These are phyloP conservation scores for Elachura formosa DNA, from an alignment of 2,113 vertebrate genomes.

Conservation along the genomic window DNA sequence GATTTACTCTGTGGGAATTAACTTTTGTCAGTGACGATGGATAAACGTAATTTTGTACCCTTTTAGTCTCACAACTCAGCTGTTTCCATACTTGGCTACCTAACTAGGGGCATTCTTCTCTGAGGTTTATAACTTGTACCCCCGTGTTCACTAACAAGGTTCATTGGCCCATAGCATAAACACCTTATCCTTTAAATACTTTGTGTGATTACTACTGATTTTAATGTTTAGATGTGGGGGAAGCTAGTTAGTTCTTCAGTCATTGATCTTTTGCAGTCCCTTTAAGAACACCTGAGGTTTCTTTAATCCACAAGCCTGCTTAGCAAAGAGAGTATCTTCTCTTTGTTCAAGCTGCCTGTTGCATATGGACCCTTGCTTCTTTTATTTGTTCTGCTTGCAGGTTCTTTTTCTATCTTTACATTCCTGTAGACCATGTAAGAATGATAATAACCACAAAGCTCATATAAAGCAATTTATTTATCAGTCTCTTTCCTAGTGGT, in stretches of 20 bases:
- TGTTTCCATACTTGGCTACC: neutral
- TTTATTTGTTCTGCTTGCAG: neutral
- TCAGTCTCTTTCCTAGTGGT: neutral
- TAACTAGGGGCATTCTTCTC: neutral
- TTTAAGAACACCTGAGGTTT: neutral
- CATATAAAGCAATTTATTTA: neutral
- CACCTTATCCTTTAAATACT: neutral
- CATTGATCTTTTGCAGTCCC: neutral
- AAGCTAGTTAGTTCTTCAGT: neutral
- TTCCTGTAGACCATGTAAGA: neutral
- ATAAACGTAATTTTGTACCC: neutral
- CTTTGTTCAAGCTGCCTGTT: neutral
- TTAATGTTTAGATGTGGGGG: neutral
- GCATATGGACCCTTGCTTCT: neutral
- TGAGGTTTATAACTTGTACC: neutral
- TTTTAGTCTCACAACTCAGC: neutral
- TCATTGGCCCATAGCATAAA: neutral
- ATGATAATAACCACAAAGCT: neutral
- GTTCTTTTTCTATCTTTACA: neutral
- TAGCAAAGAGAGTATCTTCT: neutral
- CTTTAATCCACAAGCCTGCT: neutral
- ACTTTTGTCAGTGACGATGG: neutral
- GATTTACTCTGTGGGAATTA: neutral
- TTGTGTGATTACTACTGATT: neutral
- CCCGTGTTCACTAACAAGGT: fast-evolving